phyloP scores from a whole-genome alignment of 2,797 vertebrate genomes.

The Amazona finschi region DNA sequence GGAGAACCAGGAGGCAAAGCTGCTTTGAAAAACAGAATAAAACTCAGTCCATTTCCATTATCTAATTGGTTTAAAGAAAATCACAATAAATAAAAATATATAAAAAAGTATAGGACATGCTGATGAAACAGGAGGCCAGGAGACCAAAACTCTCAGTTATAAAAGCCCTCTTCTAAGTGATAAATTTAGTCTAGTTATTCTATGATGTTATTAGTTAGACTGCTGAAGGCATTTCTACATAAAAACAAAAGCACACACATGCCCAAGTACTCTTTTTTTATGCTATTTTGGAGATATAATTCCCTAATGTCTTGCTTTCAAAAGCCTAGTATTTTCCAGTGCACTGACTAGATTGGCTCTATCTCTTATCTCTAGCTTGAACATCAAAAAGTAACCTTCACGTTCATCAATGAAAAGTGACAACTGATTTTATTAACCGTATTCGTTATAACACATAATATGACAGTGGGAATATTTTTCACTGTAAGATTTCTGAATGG shows the following conservation, averaged over 20 bases:
- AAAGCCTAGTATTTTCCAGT: slow-evolving; percentile 13
- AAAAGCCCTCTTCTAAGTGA: neutral
- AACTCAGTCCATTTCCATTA: neutral
- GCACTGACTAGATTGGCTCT: neutral
- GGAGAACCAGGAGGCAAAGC: neutral
- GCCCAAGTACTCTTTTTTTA: slow-evolving; percentile 3
- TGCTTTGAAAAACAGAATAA: neutral
- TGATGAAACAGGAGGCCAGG: neutral
- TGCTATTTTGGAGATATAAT: neutral
- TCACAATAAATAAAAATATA: neutral
- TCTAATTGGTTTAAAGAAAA: neutral
- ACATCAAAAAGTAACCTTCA: slow-evolving; percentile 47
- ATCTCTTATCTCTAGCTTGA: neutral
- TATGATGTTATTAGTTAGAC: neutral
- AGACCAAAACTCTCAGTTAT: neutral
- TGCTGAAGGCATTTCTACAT: slow-evolving; percentile 14
- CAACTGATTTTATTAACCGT: slow-evolving; percentile 72
- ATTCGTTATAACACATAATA: slow-evolving; percentile 69
- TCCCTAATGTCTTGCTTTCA: neutral
- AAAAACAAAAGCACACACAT: neutral
- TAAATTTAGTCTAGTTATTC: neutral
- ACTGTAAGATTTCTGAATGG: slow-evolving; percentile 57
- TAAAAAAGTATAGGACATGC: neutral
- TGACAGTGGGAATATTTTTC: slow-evolving; percentile 67
- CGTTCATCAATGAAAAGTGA: slow-evolving; percentile 65